Evolutionary conservation across 2,113 vertebrate species (phyloP).

Genomic region (Chlorodrepanis virens): DNA sequence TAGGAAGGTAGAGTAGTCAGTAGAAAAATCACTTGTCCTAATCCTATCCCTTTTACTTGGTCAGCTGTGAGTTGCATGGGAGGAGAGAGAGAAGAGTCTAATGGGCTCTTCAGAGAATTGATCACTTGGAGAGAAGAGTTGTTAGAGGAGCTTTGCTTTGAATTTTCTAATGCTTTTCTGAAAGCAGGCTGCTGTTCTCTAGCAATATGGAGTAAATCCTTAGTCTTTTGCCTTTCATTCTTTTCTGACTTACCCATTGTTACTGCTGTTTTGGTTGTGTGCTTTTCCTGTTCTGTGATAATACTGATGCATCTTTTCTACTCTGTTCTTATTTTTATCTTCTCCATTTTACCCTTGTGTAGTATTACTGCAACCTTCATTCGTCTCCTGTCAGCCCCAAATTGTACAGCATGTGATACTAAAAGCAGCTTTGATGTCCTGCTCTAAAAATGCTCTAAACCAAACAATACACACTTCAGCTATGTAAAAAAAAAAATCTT

Average conservation of each 20-base stretch:
- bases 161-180: not conserved
- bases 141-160: not conserved
- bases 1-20: not conserved
- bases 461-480: not conserved
- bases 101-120: not conserved
- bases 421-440: not conserved
- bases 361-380: not conserved
- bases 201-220: not conserved
- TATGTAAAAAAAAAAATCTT: not conserved
- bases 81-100: not conserved
- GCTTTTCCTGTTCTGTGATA: not conserved
- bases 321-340: not conserved
- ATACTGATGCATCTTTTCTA: not conserved
- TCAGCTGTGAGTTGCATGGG: not conserved
- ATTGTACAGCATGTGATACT: not conserved
- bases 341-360: not conserved
- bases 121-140: not conserved
- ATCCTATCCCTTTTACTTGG: not conserved
- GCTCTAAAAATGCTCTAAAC: not conserved
- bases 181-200: not conserved
- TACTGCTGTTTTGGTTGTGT: not conserved
- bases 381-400: not conserved
- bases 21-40: not conserved
- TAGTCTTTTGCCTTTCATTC: not conserved
- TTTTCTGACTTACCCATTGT: not conserved